A percentile compares a stretch with the other conserved stretches of the same genome.
Evolutionary conservation across 2,888 invertebrate species (phyloP).

Genomic region (Endotricha flammealis): DNA sequence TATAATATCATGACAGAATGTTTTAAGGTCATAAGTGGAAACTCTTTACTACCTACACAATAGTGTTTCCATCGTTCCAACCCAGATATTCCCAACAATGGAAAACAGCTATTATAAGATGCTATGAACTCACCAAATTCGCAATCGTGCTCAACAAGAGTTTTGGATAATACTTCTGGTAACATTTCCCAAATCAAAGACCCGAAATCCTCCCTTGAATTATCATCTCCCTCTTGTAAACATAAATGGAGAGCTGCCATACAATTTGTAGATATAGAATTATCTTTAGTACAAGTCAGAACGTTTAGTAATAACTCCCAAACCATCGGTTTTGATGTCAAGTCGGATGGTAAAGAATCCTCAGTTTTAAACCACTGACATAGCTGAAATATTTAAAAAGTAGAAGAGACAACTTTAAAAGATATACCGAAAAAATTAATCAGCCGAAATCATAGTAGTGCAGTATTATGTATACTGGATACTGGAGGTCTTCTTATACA

Average conservation of each 20-base stretch:
- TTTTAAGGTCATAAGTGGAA: too few relatives aligned
- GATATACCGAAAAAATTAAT: too few relatives aligned
- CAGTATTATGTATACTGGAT: too few relatives aligned
- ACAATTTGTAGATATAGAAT: slow-evolving; percentile 40
- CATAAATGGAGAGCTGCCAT: slow-evolving; percentile 44
- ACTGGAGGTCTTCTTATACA: too few relatives aligned
- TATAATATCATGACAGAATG: too few relatives aligned
- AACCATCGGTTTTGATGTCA: slow-evolving; percentile 44
- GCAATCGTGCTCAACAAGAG: slow-evolving; percentile 45
- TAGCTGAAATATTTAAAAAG: slow-evolving; percentile 36
- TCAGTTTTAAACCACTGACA: slow-evolving; percentile 62
- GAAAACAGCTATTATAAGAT: neutral
- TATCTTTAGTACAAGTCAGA: slow-evolving; percentile 39
- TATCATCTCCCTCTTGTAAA: slow-evolving; percentile 44
- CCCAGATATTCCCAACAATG: slow-evolving; percentile 7
- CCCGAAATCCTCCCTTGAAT: slow-evolving; percentile 42
- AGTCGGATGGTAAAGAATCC: slow-evolving; percentile 50
- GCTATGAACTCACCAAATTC: slow-evolving; percentile 39
- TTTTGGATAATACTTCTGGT: slow-evolving; percentile 51
- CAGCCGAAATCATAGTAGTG: too few relatives aligned
- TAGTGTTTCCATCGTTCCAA: neutral
- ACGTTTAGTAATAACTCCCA: slow-evolving; percentile 59
- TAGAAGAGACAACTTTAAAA: too few relatives aligned
- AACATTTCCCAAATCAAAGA: slow-evolving; percentile 48
- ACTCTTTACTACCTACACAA: neutral